phyloP scores from a whole-genome alignment of 2,113 vertebrate species.

The Verasper variegatus region DNA sequence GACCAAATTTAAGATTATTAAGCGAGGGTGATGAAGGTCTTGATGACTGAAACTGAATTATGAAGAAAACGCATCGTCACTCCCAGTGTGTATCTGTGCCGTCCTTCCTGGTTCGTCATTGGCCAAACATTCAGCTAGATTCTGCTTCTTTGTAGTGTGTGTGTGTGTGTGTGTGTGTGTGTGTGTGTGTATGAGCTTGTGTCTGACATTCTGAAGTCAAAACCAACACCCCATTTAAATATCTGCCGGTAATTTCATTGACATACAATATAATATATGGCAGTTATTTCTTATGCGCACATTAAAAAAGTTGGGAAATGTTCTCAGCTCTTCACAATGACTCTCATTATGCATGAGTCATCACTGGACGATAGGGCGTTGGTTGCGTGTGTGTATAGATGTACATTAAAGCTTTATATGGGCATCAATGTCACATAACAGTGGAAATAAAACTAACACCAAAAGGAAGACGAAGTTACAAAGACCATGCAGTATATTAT shows the following conservation, averaged over 20 bases:
- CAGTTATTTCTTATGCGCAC: background rate
- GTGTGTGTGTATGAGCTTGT: background rate
- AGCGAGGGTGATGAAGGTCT: slow-evolving; percentile 10
- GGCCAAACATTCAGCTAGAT: background rate
- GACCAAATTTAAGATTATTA: slow-evolving; percentile 10
- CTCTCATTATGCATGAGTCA: slow-evolving; percentile 47
- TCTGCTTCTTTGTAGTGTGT: background rate
- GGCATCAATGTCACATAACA: too few species aligned
- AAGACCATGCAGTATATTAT: too few species aligned
- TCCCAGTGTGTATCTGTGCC: background rate
- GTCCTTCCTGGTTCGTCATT: slow-evolving; percentile 10
- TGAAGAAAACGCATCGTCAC: slow-evolving; percentile 27
- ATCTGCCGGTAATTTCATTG: too few species aligned
- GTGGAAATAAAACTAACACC: too few species aligned
- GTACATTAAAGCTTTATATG: too few species aligned
- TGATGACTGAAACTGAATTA: background rate
- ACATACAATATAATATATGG: too few species aligned
- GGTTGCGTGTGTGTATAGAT: too few species aligned
- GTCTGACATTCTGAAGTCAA: background rate
- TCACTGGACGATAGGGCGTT: background rate
- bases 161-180: too few species aligned
- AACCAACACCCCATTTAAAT: too few species aligned
- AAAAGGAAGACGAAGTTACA: too few species aligned
- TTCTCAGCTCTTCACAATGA: background rate
- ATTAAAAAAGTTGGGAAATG: background rate